Evolutionary conservation across 2,888 invertebrate species (phyloP), one percentile per base, ranked within the genome.

Genomic region (Amblyteles armatorius): DNA sequence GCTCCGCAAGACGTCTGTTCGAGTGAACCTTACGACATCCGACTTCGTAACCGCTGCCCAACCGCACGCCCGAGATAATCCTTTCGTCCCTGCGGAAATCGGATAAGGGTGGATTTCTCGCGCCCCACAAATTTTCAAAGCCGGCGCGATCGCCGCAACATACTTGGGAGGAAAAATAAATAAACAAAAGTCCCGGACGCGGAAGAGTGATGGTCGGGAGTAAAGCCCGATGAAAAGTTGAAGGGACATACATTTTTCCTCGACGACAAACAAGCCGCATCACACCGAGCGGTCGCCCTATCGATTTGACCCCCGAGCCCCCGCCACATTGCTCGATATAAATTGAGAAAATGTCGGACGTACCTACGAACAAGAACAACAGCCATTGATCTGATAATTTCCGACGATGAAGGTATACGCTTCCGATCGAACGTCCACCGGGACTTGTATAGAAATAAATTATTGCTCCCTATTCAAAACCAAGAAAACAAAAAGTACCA

Each of bases 61-160:
- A 19, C 67, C 67, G 16, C 60, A 73, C 74, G 78, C 69, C 68
- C 65, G 60, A 81, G 79, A 81, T 83, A 83, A 86, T 86, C 83
- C 74, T 19, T 81, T 69, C 73, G 55, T 82, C 63, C 50, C 26
- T 48, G 44, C 82, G 67, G 72, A 79, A 36, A 77, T 71, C 85
- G 69, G 33, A 74, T 60, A 74, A 78, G 60, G 33, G 69, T 78
- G 80, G 68, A 76, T 76, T 68, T 73, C 52, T 79, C 60, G 60
- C 57, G 63, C 73, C n/a, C 72, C 68, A 65, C 48, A 74, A 60
- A 63, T 74, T 69, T 16, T 79, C 65, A 29, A 63, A 29, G 9
- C 57, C 19, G 44, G 63, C 19, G 29, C 33, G 40, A 13, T 57
- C 33, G 40, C 65, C 29, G 36, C 36, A 65, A 9, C 13, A 65